phyloP scores from a whole-genome alignment of 2,888 invertebrate genomes.

The Aphrophora alni region DNA sequence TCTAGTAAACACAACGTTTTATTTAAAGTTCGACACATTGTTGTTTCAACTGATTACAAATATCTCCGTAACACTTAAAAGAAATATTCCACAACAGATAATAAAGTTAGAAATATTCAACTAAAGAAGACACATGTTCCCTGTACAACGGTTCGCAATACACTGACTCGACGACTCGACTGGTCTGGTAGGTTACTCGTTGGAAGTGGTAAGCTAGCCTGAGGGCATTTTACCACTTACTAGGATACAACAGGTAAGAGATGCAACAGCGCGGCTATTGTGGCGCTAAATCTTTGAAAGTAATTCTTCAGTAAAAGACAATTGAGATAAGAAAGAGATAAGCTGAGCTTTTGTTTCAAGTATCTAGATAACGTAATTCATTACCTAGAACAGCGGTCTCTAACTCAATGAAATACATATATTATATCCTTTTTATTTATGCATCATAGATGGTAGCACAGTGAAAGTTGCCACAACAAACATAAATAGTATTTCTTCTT shows the following conservation, averaged over 20 bases:
- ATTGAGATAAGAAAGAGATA: not conserved
- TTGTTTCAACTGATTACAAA: not conserved
- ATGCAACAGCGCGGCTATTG: not conserved
- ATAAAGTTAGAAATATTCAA: not conserved
- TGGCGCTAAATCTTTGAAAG: not conserved
- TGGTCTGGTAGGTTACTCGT: not conserved
- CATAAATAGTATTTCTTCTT: no score
- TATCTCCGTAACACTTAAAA: not conserved
- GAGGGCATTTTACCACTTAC: not conserved
- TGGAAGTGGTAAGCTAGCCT: constrained; percentile 1
- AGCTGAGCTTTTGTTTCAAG: not conserved
- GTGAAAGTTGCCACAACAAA: no score
- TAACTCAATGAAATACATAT: not conserved
- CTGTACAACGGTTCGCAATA: not conserved
- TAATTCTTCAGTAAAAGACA: not conserved
- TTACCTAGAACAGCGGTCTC: not conserved
- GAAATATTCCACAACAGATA: no score
- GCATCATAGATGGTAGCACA: no score
- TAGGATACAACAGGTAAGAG: not conserved
- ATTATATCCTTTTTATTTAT: no score
- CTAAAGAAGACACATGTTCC: not conserved
- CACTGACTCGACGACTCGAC: not conserved
- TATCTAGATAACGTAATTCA: not conserved
- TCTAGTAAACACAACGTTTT: not conserved
- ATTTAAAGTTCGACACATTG: not conserved